phyloP scores from a whole-genome alignment of 2,888 invertebrate species.

The Drosophila kambysellisi region DNA sequence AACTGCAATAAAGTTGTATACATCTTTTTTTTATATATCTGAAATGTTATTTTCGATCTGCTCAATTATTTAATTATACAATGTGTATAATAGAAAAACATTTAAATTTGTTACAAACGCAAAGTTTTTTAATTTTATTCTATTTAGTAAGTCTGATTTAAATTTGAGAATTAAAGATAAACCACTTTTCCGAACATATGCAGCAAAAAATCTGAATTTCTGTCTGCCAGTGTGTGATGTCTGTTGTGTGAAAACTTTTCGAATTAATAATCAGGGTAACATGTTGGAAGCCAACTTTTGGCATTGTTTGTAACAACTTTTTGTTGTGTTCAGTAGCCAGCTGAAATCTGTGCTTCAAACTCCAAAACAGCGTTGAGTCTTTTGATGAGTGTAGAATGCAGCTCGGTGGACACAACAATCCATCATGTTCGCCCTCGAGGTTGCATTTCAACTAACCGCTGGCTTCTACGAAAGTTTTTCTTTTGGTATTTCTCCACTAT shows the following conservation, averaged over 20 bases:
- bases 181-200: neutral
- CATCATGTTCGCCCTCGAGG: conserved; percentile 43
- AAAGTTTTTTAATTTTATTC: neutral
- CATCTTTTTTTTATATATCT: neutral
- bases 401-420: conserved; percentile 35
- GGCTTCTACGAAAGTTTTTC: conserved; percentile 33
- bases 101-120: neutral
- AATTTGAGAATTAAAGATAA: neutral
- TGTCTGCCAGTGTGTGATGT: neutral
- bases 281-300: conserved; percentile 32
- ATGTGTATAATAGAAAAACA: neutral
- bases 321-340: conserved; percentile 14
- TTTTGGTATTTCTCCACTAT: neutral
- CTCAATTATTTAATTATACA: conserved; percentile 24
- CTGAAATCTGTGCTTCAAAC: conserved; percentile 45
- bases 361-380: conserved; percentile 40
- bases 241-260: conserved; percentile 42
- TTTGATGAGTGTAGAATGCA: conserved; percentile 17
- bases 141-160: neutral
- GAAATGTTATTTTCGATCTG: neutral
- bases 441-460: conserved; percentile 9
- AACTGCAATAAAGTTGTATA: conserved; percentile 10
- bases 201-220: neutral
- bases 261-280: conserved; percentile 52
- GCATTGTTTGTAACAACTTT: conserved; percentile 10